Base-by-base conservation (phyloP, 2,888 invertebrate species). In the Mythimna lalbum region DNA sequence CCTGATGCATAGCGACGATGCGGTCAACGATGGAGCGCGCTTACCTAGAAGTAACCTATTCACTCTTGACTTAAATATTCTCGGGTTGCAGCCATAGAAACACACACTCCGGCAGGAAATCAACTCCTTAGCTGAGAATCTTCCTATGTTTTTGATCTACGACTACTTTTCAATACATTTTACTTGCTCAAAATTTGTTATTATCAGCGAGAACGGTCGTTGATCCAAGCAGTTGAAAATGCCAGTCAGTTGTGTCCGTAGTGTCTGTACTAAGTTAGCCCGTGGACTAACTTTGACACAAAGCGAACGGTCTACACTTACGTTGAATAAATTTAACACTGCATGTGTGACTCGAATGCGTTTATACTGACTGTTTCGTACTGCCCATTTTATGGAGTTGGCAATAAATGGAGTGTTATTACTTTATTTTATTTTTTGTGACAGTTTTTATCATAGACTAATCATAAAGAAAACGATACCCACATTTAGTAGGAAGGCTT, bases 341-440 rank as follows among this genome's bases (percentile, higher is more conserved):
- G 78, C 81, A 86, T 79, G 69, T 89, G 88, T 89, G 89, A 88
- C 87, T 87, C 67, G 89, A 87, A 89, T 89, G 80, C 73, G 82
- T 82, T 82, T 77, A 81, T 63, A 63, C 78, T 19, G 67, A 50
- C 68, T 73, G 71, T 70, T 78, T 76, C 69, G 74, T 76, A 71
- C 76, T 81, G 78, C 59, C 76, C 81, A 69, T 57, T 53, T 21
- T 55, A 57, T 4, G 2, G 77, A 76, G 31, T 53, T 7, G 4
- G 2, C 14, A 31, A 23, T 6, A 5, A 68, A 72, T 72, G 72
- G 63, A 79, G 55, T 9, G 27, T 12, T 49, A 7, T 12, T 21
- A 14, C 1, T 50, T n/a, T 12, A 2, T 43, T 23, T 10, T 1
- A 1, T 43, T n/a, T 75, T 75, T 31, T 14, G 17, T 3, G 7